A percentile compares a stretch with the other conserved stretches of the same genome.
These are phyloP conservation scores for Orthosia incerta DNA, from an alignment of 2,888 invertebrate genomes.

Conservation along the genomic window DNA sequence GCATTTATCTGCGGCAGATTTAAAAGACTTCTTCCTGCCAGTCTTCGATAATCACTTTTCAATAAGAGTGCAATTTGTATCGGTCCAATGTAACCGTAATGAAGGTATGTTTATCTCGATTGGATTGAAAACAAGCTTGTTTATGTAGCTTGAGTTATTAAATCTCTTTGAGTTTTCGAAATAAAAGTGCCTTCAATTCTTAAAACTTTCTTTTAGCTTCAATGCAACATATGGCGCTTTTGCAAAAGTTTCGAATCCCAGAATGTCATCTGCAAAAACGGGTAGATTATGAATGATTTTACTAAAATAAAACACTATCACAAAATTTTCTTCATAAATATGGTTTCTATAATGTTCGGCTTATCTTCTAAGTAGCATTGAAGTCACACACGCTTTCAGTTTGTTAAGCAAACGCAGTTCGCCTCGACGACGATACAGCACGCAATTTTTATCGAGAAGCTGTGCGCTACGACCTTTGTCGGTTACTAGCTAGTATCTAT, in stretches of 20 bases:
- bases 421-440: conserved; percentile 69
- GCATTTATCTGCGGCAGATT: conserved; percentile 62
- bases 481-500: conserved; percentile 74
- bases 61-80: conserved; percentile 58
- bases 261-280: conserved; percentile 5
- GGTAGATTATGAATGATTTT: background rate
- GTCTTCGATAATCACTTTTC: conserved; percentile 55
- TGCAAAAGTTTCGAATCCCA: background rate
- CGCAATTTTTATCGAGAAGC: conserved; percentile 73
- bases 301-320: background rate
- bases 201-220: conserved; percentile 6
- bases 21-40: conserved; percentile 64
- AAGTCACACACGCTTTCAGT: conserved; percentile 28
- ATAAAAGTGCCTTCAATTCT: background rate
- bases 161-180: background rate
- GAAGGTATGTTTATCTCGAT: conserved; percentile 29
- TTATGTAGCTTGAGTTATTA: background rate
- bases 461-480: conserved; percentile 79
- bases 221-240: background rate
- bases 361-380: conserved; percentile 31
- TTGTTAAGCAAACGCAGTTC: conserved; percentile 44
- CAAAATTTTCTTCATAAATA: background rate
- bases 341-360: background rate
- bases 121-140: conserved; percentile 32
- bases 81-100: conserved; percentile 46